phyloP scores from a whole-genome alignment of 1,140 invertebrate species.

The Anadara kagoshimensis region DNA sequence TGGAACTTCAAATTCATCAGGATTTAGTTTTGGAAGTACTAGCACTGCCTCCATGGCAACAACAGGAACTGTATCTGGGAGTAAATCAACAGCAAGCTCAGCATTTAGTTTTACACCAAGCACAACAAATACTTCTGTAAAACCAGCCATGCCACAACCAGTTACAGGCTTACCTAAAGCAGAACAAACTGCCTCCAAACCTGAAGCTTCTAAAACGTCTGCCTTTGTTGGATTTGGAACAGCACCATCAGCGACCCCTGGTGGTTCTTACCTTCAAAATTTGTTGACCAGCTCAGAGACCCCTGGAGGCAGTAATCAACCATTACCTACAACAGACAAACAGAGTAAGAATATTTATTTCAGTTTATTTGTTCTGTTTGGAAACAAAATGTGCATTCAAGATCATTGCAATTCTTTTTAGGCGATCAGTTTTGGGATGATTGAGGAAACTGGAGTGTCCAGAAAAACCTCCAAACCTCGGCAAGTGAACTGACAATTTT shows the following conservation, averaged over 20 bases:
- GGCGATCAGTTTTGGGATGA: too few species aligned
- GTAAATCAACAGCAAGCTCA: background rate
- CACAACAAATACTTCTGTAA: constrained; percentile 12
- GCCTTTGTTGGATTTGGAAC: constrained; percentile 17
- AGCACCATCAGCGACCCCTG: background rate
- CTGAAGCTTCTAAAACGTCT: constrained; percentile 5
- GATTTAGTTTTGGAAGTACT: too few species aligned
- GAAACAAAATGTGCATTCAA: too few species aligned
- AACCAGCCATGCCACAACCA: too few species aligned
- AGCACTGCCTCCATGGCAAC: background rate
- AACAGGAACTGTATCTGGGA: background rate
- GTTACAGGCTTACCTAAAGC: background rate
- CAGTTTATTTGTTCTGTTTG: too few species aligned
- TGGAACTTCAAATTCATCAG: background rate
- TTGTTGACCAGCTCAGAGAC: background rate
- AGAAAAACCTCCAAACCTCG: too few species aligned
- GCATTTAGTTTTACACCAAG: background rate
- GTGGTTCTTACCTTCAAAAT: background rate
- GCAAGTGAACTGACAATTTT: too few species aligned
- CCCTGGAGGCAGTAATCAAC: background rate
- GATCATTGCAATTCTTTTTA: too few species aligned
- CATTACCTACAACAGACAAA: constrained; percentile 1
- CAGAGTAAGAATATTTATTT: too few species aligned
- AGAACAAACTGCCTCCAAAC: background rate
- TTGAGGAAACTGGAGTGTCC: too few species aligned